Conservation (phyloP, 1,140 invertebrate species). For the Penaeus indicus region DNA sequence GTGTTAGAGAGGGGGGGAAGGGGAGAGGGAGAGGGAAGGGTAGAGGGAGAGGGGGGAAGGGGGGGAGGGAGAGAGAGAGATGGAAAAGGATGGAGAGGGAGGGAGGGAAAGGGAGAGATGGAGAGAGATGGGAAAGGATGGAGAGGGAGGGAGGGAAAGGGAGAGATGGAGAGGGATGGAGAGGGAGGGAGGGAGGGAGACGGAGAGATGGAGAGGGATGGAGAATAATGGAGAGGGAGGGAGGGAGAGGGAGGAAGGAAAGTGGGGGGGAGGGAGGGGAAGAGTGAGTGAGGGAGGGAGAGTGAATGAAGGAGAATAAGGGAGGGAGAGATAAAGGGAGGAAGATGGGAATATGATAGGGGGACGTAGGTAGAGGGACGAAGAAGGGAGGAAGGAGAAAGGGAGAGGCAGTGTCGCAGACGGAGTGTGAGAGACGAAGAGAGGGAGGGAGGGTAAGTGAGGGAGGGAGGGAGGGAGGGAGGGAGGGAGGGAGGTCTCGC, state of each 20-base stretch:
- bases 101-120: background rate
- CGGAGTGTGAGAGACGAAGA: too few relatives aligned
- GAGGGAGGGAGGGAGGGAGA: slow-evolving; percentile 7
- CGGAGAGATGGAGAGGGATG: background rate
- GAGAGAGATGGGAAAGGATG: background rate
- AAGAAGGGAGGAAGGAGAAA: background rate
- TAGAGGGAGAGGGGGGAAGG: background rate
- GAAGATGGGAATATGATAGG: too few relatives aligned
- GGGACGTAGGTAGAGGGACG: too few relatives aligned
- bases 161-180: background rate
- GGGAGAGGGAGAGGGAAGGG: background rate
- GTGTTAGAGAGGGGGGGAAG: background rate
- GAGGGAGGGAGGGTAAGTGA: too few relatives aligned
- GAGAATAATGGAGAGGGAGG: slow-evolving; percentile 1
- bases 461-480: too few relatives aligned
- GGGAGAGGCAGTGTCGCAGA: too few relatives aligned
- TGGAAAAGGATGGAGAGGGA: background rate
- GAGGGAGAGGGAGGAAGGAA: background rate
- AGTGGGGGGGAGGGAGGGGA: background rate
- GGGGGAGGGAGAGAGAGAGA: slow-evolving; percentile 16
- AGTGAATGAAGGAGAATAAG: background rate
- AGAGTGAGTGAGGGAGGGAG: background rate
- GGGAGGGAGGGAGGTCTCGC: too few relatives aligned
- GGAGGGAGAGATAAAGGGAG: too few relatives aligned
- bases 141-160: background rate